A percentile compares a stretch with the other conserved stretches of the same genome.
Conservation (phyloP, 1,140 invertebrate genomes). For the Drosophila rufa region DNA sequence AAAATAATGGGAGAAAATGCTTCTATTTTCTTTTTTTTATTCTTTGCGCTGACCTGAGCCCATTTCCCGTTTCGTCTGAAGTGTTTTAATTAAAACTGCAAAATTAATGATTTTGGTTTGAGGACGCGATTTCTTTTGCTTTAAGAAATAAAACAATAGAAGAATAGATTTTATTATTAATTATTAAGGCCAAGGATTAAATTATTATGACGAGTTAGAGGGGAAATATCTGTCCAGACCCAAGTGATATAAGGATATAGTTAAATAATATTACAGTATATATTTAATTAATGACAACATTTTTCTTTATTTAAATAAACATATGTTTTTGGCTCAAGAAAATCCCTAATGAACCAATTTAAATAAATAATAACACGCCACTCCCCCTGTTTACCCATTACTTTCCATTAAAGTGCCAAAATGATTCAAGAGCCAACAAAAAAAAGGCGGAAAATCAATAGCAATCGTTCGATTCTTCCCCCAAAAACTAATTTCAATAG, state of each 20-base stretch:
- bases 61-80: conserved; percentile 45
- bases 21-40: conserved; percentile 14
- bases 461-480: conserved; percentile 38
- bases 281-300: too few species aligned
- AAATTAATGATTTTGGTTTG: conserved; percentile 65
- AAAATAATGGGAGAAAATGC: conserved; percentile 21
- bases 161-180: not conserved
- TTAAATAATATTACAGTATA: too few species aligned
- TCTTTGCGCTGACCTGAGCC: conserved; percentile 17
- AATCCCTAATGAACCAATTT: not conserved
- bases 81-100: conserved; percentile 79
- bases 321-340: too few species aligned
- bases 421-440: conserved; percentile 57
- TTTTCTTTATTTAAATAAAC: too few species aligned
- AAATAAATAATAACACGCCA: not conserved
- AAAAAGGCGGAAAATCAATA: conserved; percentile 65
- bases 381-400: not conserved
- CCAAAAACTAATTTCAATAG: conserved; percentile 78
- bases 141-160: not conserved
- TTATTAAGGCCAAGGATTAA: too few species aligned
- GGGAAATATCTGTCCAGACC: too few species aligned
- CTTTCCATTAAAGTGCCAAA: conserved; percentile 68
- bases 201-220: too few species aligned
- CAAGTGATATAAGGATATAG: too few species aligned
- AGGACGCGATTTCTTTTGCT: conserved; percentile 10